Evolutionary conservation across 2,113 vertebrate genomes (phyloP).

Genomic region (Rynchops niger): DNA sequence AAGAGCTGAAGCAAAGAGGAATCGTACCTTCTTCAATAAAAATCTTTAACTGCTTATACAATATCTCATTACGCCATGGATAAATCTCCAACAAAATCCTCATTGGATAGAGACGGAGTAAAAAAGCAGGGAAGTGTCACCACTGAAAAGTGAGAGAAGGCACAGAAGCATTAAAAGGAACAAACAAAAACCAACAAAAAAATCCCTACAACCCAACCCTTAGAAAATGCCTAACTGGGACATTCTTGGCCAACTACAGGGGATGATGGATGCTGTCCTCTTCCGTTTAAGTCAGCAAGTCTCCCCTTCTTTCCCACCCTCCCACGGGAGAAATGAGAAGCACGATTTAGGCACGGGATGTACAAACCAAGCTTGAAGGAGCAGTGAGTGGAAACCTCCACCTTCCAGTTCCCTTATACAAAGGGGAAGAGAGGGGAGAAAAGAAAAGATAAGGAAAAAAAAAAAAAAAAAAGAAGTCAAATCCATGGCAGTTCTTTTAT

Average conservation of each 20-base stretch:
- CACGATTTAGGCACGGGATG: not conserved
- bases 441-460: fast-evolving
- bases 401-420: not conserved
- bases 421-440: not conserved
- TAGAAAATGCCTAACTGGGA: not conserved
- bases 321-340: not conserved
- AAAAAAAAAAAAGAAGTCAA: not conserved
- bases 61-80: not conserved
- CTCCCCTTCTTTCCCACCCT: not conserved
- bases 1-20: not conserved
- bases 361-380: not conserved
- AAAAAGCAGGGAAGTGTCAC: not conserved
- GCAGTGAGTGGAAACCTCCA: not conserved
- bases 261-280: not conserved
- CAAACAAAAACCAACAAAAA: not conserved
- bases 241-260: not conserved
- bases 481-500: not conserved
- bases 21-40: not conserved
- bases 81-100: not conserved
- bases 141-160: not conserved
- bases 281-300: not conserved
- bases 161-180: not conserved
- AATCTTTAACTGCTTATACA: not conserved
- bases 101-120: not conserved
- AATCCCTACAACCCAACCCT: fast-evolving